phyloP scores from a whole-genome alignment of 2,888 invertebrate species.

The Hetaerina titia region DNA sequence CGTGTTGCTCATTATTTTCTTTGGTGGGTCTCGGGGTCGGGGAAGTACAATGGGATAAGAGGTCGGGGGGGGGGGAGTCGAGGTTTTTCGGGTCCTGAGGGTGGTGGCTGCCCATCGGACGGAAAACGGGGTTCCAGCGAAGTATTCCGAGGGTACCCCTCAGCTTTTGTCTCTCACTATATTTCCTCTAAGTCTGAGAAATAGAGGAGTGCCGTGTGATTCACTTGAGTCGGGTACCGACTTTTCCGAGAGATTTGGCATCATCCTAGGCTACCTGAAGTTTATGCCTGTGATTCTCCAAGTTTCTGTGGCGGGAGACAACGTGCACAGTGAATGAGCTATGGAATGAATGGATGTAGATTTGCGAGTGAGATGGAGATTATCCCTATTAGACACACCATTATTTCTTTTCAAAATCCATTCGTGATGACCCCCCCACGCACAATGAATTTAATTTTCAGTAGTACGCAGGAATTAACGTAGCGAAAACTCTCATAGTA shows the following conservation, averaged over 20 bases:
- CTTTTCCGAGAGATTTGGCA: background rate
- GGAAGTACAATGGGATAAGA: background rate
- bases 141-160: background rate
- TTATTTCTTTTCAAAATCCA: no score
- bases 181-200: background rate
- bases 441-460: no score
- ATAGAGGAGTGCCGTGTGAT: background rate
- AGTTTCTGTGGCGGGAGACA: background rate
- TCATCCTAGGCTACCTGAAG: background rate
- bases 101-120: background rate
- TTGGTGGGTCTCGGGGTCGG: background rate
- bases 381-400: no score
- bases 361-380: no score
- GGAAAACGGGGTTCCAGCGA: background rate
- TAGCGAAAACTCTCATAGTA: background rate
- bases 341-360: background rate
- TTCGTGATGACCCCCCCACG: no score
- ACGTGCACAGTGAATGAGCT: background rate
- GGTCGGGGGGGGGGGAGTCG: no score
- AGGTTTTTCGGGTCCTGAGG: background rate
- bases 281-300: background rate
- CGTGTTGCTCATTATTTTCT: constrained; percentile 5
- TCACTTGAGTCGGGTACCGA: background rate
- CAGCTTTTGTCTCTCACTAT: background rate
- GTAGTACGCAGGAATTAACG: background rate